Percentiles rank a stretch among this genome's conserved stretches.
phyloP scores from a whole-genome alignment of 2,113 vertebrate genomes.

The Carlito syrichta region DNA sequence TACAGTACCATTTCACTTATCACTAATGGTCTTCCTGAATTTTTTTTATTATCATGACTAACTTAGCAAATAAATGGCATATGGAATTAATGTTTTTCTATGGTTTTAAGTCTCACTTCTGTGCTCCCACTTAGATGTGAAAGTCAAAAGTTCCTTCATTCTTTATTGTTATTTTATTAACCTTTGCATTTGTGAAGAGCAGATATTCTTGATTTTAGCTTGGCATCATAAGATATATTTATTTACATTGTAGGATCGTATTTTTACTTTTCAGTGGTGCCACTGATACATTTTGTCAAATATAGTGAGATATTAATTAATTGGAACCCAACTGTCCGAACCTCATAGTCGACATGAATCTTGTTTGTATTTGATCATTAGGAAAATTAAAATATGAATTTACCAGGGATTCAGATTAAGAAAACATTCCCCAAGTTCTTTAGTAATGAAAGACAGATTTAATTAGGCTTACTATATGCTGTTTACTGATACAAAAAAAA shows the following conservation, averaged over 20 bases:
- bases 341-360: neutral
- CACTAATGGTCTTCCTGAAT: constrained; percentile 16
- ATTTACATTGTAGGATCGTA: neutral
- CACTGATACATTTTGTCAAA: constrained; percentile 8
- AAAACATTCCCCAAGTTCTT: neutral
- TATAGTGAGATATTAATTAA: neutral
- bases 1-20: constrained; percentile 5
- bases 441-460: constrained; percentile 23
- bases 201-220: constrained; percentile 34
- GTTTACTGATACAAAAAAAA: constrained; percentile 1
- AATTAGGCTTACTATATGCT: neutral
- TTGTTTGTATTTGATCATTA: neutral
- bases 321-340: neutral
- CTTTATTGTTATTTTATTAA: neutral
- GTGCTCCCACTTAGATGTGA: neutral
- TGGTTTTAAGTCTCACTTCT: constrained; percentile 9
- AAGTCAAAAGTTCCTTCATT: neutral
- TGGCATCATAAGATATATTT: neutral
- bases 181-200: neutral
- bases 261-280: neutral
- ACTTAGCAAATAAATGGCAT: neutral
- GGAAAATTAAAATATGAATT: constrained; percentile 19
- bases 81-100: neutral
- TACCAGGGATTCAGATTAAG: neutral
- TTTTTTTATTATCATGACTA: constrained; percentile 10